Base-by-base conservation (phyloP, 2,888 invertebrate genomes). In the Omphaloscelis lunosa region DNA sequence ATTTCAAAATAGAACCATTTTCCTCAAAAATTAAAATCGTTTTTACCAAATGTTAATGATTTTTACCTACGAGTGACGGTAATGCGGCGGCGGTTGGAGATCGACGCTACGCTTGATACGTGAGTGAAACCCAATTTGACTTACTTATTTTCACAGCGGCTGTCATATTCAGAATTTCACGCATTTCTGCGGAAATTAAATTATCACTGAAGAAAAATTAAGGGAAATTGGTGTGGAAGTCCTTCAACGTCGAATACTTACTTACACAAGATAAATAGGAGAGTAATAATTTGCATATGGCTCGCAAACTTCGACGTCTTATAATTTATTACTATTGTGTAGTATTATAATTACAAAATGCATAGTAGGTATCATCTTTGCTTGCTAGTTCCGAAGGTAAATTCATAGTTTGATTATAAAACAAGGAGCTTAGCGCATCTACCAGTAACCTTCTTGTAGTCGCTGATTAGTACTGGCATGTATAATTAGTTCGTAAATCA, bases 251-350 rank as follows among this genome's bases (percentile, higher is more conserved):
- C 17, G 23, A 34, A 34, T 45, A 53, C 17, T 51, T 67, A 41
- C 11, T 51, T 67, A 41, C 15, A 29, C 51, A 71, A 58, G 45
- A 45, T 58, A 69, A 41, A 62, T 39, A n/a, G 27, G 6, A 53
- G 45, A n/a, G 29, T 5, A 29, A 15, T n/a, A 53, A 63, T 73
- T 62, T 45, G 29, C 41, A 34, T 45, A 53, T 58, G 70, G 66
- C 62, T 66, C 71, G 70, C 41, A 56, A 61, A 75, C 41, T 75
- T 71, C 51, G 56, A 66, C 45, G 17, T 80, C 23, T 56, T 66
- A 34, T 71, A 75, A 80, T 80, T 71, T 71, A 75, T 75, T 72
- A 12, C 27, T 48, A 27, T 17, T 27, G 15, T 11, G 15, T 27
- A 72, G 34, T 58, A 41, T 62, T 34, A 12, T 62, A 12, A 62